Percentiles rank a stretch among this genome's conserved stretches.
Conservation (phyloP, 2,888 invertebrate genomes). For the Schizotus pectinicornis region DNA sequence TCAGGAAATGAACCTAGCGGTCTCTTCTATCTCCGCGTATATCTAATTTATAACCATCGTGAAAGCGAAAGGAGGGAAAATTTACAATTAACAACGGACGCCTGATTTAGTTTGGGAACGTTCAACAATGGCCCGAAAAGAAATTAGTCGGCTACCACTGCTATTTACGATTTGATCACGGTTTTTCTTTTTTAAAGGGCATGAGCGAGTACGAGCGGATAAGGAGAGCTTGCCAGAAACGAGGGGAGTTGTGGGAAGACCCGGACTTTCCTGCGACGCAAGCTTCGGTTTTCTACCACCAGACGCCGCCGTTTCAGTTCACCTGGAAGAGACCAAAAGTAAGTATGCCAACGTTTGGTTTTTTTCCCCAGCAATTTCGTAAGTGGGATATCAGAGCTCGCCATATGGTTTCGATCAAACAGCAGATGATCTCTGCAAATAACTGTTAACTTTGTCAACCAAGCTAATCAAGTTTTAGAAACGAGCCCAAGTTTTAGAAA, state of each 20-base stretch:
- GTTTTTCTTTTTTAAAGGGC: constrained; percentile 48
- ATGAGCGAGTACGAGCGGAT: constrained; percentile 88
- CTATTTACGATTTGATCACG: neutral
- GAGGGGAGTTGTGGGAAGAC: constrained; percentile 86
- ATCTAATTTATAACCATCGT: constrained; percentile 18
- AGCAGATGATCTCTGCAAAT: constrained; percentile 1
- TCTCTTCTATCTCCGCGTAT: neutral
- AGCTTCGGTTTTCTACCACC: constrained; percentile 90
- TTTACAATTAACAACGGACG: constrained; percentile 10
- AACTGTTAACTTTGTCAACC: constrained; percentile 11
- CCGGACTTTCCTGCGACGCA: constrained; percentile 90
- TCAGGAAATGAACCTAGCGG: neutral
- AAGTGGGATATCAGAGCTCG: neutral
- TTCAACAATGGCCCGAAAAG: constrained; percentile 3
- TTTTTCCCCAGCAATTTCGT: neutral
- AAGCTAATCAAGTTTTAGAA: constrained; percentile 3
- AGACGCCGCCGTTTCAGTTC: constrained; percentile 92
- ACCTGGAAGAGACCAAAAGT: constrained; percentile 89
- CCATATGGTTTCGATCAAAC: constrained; percentile 13
- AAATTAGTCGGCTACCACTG: neutral
- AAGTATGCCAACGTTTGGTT: constrained; percentile 42
- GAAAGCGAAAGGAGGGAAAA: constrained; percentile 19
- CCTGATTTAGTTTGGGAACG: constrained; percentile 16
- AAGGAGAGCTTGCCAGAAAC: constrained; percentile 78
- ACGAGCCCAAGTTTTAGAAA: neutral